Conservation (phyloP, 2,113 vertebrate species). For the Apteryx mantelli region DNA sequence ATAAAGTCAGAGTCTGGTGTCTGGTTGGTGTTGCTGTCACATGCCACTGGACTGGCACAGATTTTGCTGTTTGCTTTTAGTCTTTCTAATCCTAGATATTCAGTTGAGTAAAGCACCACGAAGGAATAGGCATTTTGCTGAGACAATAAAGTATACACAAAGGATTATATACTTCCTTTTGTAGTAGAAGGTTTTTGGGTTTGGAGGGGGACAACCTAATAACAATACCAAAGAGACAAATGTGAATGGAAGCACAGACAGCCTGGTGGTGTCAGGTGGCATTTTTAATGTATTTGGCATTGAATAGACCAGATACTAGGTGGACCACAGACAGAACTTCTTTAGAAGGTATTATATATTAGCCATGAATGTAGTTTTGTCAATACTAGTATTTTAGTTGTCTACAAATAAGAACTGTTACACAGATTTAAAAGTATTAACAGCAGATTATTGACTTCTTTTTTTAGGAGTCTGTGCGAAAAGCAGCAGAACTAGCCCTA, state of each 20-base stretch:
- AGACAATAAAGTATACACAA: not conserved
- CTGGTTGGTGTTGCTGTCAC: accelerated
- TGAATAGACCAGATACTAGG: not conserved
- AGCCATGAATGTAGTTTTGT: not conserved
- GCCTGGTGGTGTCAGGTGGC: not conserved
- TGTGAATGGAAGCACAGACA: not conserved
- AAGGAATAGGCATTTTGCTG: not conserved
- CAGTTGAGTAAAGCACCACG: not conserved
- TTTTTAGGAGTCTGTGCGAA: conserved; percentile 94
- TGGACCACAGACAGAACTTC: not conserved
- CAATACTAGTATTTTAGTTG: not conserved
- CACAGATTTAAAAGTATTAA: not conserved
- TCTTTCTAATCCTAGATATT: not conserved
- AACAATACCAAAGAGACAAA: not conserved
- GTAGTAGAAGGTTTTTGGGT: not conserved
- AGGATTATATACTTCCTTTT: not conserved
- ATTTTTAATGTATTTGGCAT: not conserved
- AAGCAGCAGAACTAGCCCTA: conserved; percentile 92
- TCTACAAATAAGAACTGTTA: not conserved
- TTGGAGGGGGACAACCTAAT: not conserved
- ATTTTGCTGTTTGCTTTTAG: not conserved
- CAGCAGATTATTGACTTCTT: not conserved
- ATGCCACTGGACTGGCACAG: not conserved
- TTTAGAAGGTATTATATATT: not conserved
- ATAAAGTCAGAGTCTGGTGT: not conserved